Evolutionary conservation across 2,113 vertebrate species (phyloP), one percentile per base, ranked within the genome.

Genomic region (Podilymbus podiceps): DNA sequence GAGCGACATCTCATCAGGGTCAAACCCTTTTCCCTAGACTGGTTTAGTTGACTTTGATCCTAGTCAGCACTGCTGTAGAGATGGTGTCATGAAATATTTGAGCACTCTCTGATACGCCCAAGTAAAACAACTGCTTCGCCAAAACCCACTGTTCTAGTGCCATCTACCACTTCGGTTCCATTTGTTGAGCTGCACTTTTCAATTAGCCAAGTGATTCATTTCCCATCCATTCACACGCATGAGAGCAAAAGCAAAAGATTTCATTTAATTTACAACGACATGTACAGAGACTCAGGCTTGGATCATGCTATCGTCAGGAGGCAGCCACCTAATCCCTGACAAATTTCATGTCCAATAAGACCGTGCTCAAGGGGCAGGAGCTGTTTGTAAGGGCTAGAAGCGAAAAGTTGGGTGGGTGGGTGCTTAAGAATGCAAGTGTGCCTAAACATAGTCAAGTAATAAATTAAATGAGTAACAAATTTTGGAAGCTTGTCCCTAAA

Each of bases 21-120:
- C 69, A 93, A 50, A 27, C 56, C 12, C 53, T 59, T 59, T 28
- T 8, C n/a, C 33, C 24, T 6, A n/a, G 16, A 14, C 28, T 66
- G n/a, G 8, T 14, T 52, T 18, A 72, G 24, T 31, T 33, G 15
- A 12, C n/a, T 88, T 88, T 35, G 30, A 59, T 62, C 24, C 8
- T 9, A 44, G 5, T 11, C 22, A 56, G 30, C 49, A 53, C 31
- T 31, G 19, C 0, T 40, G 25, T 6, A 46, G 40, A 60, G 35
- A 55, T 4, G 7, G 19, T 44, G 79, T 71, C 58, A 80, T 22
- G 15, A 77, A 93, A 42, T 40, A 47, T 11, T 42, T n/a, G 24
- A 60, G 30, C 0, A 0, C 24, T 71, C 58, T 25, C 28, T n/a
- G 12, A 49, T 28, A 28, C 1, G 1, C 12, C 33, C 20, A 27